These are phyloP conservation scores for Cataglyphis rosenhaueri DNA, from an alignment of 2,888 invertebrate genomes.

Conservation along the genomic window DNA sequence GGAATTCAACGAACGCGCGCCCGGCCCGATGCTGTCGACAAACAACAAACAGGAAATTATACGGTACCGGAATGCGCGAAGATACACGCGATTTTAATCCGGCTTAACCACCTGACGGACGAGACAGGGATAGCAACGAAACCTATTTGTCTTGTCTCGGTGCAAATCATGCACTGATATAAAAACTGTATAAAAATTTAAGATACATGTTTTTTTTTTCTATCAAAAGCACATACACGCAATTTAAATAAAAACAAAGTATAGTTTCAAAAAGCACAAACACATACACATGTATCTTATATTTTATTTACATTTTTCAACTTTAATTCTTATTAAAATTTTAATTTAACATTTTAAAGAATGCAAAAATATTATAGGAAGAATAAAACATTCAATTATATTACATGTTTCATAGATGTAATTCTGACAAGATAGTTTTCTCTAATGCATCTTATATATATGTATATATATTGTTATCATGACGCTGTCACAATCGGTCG, in stretches of 20 bases:
- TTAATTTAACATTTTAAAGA: neutral
- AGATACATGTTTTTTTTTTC: neutral
- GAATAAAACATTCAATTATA: neutral
- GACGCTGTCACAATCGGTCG: neutral
- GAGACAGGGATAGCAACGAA: conserved; percentile 27
- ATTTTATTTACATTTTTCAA: neutral
- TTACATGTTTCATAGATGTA: too few species aligned
- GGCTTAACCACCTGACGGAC: conserved; percentile 29
- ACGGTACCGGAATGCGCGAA: conserved; percentile 33
- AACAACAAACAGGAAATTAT: conserved; percentile 57
- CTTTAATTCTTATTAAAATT: conserved; percentile 1
- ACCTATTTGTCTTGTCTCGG: neutral
- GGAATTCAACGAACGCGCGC: conserved; percentile 40
- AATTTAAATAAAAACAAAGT: neutral
- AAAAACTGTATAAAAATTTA: neutral
- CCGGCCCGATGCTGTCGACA: conserved; percentile 42
- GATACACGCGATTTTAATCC: conserved; percentile 47
- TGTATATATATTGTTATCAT: neutral
- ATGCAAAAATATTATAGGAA: neutral
- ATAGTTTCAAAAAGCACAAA: neutral
- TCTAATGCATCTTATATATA: neutral
- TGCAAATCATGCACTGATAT: neutral
- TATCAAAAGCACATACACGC: neutral
- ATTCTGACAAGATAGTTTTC: neutral
- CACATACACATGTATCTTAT: neutral